Conservation (phyloP, 2,797 vertebrate species). For the Peromyscus melanophrys region DNA sequence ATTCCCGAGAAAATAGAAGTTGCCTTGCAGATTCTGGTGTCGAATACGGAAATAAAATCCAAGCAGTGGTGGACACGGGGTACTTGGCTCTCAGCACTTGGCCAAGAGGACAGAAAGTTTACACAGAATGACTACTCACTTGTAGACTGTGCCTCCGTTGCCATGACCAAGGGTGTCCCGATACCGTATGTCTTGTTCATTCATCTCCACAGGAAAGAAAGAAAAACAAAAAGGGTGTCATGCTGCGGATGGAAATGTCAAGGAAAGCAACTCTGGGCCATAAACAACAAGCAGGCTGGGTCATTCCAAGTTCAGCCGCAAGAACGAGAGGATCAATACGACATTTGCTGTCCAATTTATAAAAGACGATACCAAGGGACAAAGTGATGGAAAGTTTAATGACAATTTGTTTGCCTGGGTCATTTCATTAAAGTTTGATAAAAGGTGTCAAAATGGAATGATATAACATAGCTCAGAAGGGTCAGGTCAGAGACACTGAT, state of each 20-base stretch:
- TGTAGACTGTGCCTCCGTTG: constrained; percentile 99
- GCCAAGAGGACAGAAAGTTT: constrained; percentile 68
- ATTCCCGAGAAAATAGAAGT: constrained; percentile 80
- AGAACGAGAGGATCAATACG: constrained; percentile 95
- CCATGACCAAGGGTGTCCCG: constrained; percentile 99
- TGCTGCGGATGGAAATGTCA: constrained; percentile 92
- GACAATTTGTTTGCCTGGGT: constrained; percentile 95
- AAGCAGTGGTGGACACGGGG: constrained; percentile 34
- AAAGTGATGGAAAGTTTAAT: constrained; percentile 96
- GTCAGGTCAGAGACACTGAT: constrained; percentile 89
- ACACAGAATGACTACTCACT: constrained; percentile 92
- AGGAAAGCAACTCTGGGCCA: constrained; percentile 93
- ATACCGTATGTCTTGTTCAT: constrained; percentile 98
- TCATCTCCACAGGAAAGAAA: constrained; percentile 94
- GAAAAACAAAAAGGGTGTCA: constrained; percentile 92
- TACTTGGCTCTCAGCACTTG: background rate
- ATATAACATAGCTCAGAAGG: constrained; percentile 91
- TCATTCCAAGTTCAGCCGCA: constrained; percentile 97
- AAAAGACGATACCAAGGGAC: constrained; percentile 94
- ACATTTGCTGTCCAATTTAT: constrained; percentile 97
- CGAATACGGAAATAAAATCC: constrained; percentile 78
- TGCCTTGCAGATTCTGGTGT: constrained; percentile 73
- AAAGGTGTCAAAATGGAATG: constrained; percentile 94
- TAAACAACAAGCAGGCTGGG: constrained; percentile 94
- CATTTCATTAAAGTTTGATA: constrained; percentile 94